phyloP scores from a whole-genome alignment of 2,888 invertebrate genomes.

The Clunio marinus region DNA sequence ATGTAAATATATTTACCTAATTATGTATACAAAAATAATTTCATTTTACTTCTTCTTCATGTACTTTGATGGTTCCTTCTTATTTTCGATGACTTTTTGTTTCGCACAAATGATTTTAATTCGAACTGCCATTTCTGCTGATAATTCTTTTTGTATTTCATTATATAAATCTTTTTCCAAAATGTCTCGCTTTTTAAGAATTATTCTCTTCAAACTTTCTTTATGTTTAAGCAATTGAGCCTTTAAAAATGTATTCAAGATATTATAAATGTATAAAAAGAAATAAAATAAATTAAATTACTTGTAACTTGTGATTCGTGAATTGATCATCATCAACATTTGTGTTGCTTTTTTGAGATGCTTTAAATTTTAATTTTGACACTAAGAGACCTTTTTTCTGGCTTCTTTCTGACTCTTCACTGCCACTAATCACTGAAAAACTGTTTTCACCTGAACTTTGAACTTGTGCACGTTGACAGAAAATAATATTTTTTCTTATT shows the following conservation, averaged over 20 bases:
- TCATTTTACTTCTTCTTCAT: constrained; percentile 31
- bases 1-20: constrained; percentile 5
- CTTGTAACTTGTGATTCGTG: constrained; percentile 30
- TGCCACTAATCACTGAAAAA: background rate
- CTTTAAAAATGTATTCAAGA: background rate
- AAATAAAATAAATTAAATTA: background rate
- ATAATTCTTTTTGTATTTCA: constrained; percentile 80
- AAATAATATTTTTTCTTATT: constrained; percentile 32
- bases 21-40: background rate
- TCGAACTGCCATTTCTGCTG: constrained; percentile 65
- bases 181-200: constrained; percentile 81
- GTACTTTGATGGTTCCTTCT: constrained; percentile 36
- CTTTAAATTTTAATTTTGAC: constrained; percentile 21
- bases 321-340: constrained; percentile 12
- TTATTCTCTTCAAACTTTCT: constrained; percentile 88
- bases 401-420: background rate
- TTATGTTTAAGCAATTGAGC: constrained; percentile 58
- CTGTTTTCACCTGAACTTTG: background rate
- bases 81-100: constrained; percentile 51
- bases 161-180: constrained; percentile 85
- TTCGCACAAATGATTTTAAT: constrained; percentile 69
- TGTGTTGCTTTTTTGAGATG: background rate
- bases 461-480: constrained; percentile 17
- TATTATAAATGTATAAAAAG: background rate
- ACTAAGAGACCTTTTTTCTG: constrained; percentile 29